Evolutionary conservation across 2,888 invertebrate genomes (phyloP), one percentile per base, ranked within the genome.

Genomic region (Syrphus vitripennis): DNA sequence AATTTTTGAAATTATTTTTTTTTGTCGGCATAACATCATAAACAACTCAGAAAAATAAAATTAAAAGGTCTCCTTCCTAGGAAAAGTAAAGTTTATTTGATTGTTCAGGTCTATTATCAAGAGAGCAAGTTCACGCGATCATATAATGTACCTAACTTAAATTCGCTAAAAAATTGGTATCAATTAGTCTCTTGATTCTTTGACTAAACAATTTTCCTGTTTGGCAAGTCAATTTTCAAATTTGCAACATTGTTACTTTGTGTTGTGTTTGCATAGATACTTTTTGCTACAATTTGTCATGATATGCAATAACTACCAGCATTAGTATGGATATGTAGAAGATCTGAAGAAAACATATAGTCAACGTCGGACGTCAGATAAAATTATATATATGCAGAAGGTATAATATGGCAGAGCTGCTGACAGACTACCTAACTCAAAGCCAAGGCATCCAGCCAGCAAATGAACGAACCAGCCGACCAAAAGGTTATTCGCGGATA

Each of bases 401-500:
- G 61, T 69, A 69, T 61, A 29, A 29, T 3, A 31, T 42, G 65
- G 61, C 53, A 29, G 16, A 71, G 55, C 81, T 57, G 70, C 65
- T 63, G 77, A 45, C 42, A 42, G 37, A 16, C 40, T 61, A 31
- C 19, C 72, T 81, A 77, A 86, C 86, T 77, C 69, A 69, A 69
- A 74, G 74, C 72, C 80, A 77, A 79, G 59, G 29, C 77, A 77
- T 50, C 72, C 37, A 75, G 31, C 10, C 3, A 57, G 9, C 3
- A 10, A 24, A 61, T 78, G 29, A 69, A 81, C 67, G 16, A 77
- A 29, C 75, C 80, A 87, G 82, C 80, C 87, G 80, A 87, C 83
- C 72, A 71, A 87, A 88, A 90, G 90, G 91, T 91, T 90, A 90
- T 89, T 90, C 83, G 81, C 89, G 90, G 91, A 89, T 91, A 89